Base-by-base conservation (phyloP, 2,888 invertebrate genomes). In the Rugalucina vietnamica region DNA sequence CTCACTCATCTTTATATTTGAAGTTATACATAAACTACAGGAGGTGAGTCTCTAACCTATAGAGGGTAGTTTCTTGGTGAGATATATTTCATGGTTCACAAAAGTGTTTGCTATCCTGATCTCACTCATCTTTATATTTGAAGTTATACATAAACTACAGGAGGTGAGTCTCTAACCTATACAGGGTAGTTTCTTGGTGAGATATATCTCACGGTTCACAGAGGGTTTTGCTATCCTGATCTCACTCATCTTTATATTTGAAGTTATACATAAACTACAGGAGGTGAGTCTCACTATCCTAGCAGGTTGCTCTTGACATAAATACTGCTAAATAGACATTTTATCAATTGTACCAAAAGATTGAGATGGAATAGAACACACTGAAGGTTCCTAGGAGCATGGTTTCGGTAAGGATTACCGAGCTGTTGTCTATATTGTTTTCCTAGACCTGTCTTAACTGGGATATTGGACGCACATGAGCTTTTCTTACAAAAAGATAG, bases 31-130 rank as follows among this genome's bases (percentile, higher is more conserved):
- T 76, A 95, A 95, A 86, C 95, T 98, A 83, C 96, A 97, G 85
- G 96, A 96, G 89, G 96, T 96, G 88, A 91, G 92, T 89, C 49
- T n/a, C n/a, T n/a, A n/a, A n/a, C n/a, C n/a, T n/a, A n/a, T n/a
- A n/a, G n/a, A n/a, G n/a, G n/a, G n/a, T n/a, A n/a, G 98, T 91
- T 97, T 98, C 8, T 96, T 99, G 81, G 98, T 99, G 5, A 97
- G 98, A 90, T 96, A 97, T 92, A 97, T 99, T 89, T 97, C 98
- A 0, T 96, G 99, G 81, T 99, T 99, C 95, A 98, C 98, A 0
- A 98, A 99, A 95, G 98, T 99, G 77, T 99, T 99, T 95, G 98
- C 99, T 2, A 97, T 98, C n/a, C 96, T 99, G 79, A 99, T 99
- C 91, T 98, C 99, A 0, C 95, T 99, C 89, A 97, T 99, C 91